Evolutionary conservation across 2,888 invertebrate species (phyloP), one percentile per base, ranked within the genome.

Genomic region (Monochamus alternatus): DNA sequence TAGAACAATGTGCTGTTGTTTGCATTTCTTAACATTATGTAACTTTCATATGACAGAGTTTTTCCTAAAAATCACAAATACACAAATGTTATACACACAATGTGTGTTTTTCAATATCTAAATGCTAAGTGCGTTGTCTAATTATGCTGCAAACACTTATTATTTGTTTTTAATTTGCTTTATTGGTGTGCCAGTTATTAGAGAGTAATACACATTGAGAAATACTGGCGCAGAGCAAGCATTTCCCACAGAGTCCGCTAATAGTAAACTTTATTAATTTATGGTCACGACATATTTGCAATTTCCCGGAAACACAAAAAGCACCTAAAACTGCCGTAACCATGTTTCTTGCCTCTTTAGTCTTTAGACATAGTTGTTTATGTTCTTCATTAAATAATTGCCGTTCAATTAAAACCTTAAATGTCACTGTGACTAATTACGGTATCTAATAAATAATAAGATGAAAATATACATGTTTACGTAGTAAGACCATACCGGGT

Each of bases 401-500:
- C 14, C n/a, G 22, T 55, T 22, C 22, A 22, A 55, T 55, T 22
- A 22, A 10, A n/a, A 7, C 38, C 38, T 38, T 38, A 38, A 38
- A 38, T 7, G 38, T 38, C 38, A 38, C 22, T 22, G 7, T 7
- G 38, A 38, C 7, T 38, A 38, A 38, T 5, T 38, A 38, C 38
- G 38, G 22, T 38, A 38, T 38, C 2, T 38, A 38, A 38, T 38
- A 38, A 38, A 38, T 38, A 38, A 38, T 7, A 72, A 75, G 77
- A 73, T 60, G 58, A 77, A 74, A 44, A 67, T 31, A 74, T 77
- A 43, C 14, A 0, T 1, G 22, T 22, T 22, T 22, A 22, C 22
- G 0, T 22, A 1, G 22, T 22, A 22, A 22, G 1, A 22, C 22
- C 22, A 22, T 1, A 22, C 22, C 22, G 22, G 22, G 22, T 22